Conservation (phyloP, 2,113 vertebrate genomes). For the Notothenia coriiceps region DNA sequence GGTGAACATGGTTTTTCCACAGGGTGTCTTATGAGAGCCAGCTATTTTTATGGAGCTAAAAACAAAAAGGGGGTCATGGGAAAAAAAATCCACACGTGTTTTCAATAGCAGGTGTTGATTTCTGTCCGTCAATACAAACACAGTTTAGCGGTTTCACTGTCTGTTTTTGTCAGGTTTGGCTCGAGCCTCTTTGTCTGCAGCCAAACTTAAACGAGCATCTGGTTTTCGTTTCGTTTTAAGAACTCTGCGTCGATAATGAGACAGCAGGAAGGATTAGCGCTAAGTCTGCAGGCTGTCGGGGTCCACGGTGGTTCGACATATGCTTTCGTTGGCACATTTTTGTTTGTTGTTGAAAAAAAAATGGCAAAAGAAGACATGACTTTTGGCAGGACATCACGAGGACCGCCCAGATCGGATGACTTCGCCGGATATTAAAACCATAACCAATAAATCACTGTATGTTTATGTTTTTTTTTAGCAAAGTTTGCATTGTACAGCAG, state of each 20-base stretch:
- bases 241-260: conserved; percentile 38
- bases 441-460: neutral
- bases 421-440: neutral
- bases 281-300: conserved; percentile 20
- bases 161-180: conserved; percentile 43
- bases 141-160: conserved; percentile 40
- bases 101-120: conserved; percentile 65
- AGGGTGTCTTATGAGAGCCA: neutral
- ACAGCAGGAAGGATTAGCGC: conserved; percentile 25
- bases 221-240: conserved; percentile 51
- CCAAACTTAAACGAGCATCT: conserved; percentile 63
- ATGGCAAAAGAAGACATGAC: neutral
- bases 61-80: neutral
- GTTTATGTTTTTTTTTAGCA: neutral
- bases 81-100: conserved; percentile 12
- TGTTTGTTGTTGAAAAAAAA: too few species aligned
- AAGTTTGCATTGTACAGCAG: neutral
- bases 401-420: too few species aligned
- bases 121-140: conserved; percentile 25
- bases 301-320: neutral
- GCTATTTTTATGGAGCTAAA: conserved; percentile 12
- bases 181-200: conserved; percentile 22
- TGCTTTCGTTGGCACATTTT: neutral
- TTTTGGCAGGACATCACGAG: neutral
- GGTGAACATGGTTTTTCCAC: neutral